phyloP scores from a whole-genome alignment of 2,113 vertebrate species.

The Electrona antarctica region DNA sequence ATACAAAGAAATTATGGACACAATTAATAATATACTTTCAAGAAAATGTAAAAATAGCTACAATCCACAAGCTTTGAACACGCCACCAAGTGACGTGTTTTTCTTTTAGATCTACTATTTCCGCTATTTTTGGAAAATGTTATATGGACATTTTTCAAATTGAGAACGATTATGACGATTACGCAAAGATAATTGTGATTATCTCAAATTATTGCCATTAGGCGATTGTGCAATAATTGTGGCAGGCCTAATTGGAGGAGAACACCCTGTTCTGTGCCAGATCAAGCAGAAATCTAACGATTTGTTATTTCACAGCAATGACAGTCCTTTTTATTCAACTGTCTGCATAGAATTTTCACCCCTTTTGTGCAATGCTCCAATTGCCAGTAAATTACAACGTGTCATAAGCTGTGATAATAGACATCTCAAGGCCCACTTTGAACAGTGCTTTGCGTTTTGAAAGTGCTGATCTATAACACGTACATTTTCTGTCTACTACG shows the following conservation, averaged over 20 bases:
- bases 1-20: too few relatives aligned
- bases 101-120: too few relatives aligned
- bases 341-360: conserved; percentile 33
- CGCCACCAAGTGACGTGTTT: too few relatives aligned
- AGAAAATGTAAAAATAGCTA: too few relatives aligned
- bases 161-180: too few relatives aligned
- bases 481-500: conserved; percentile 20
- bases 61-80: too few relatives aligned
- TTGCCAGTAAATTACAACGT: conserved; percentile 33
- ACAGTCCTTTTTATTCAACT: conserved; percentile 30
- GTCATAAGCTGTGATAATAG: conserved; percentile 17
- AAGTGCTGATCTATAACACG: not conserved
- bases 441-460: conserved; percentile 4
- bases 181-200: too few relatives aligned
- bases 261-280: conserved; percentile 36
- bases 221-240: too few relatives aligned
- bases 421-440: conserved; percentile 1
- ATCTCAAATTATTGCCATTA: too few relatives aligned
- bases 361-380: conserved; percentile 23
- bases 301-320: conserved; percentile 42
- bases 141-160: too few relatives aligned
- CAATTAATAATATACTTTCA: too few relatives aligned
- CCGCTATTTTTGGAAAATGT: too few relatives aligned
- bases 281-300: conserved; percentile 40
- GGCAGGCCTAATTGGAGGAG: conserved; percentile 24